These are phyloP conservation scores for Drosophila arizonae DNA, from an alignment of 1,140 invertebrate species.

Conservation along the genomic window DNA sequence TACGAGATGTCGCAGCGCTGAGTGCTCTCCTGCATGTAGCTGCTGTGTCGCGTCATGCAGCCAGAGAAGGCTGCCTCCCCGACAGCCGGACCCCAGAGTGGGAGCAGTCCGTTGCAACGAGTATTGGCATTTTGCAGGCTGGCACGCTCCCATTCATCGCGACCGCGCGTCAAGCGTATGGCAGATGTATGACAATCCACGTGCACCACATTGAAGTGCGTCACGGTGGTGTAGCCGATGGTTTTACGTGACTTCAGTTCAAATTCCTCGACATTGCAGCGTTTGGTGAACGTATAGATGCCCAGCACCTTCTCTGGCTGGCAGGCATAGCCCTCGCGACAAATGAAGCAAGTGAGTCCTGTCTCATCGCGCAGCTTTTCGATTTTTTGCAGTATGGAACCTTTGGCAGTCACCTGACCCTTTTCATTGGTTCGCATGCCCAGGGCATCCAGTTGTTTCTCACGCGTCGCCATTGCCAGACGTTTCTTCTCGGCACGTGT, in stretches of 20 bases:
- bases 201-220: slow-evolving; percentile 99
- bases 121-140: slow-evolving; percentile 99
- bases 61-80: slow-evolving; percentile 97
- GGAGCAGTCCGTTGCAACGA: slow-evolving; percentile 97
- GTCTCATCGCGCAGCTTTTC: slow-evolving; percentile 97
- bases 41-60: slow-evolving; percentile 94
- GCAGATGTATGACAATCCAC: slow-evolving; percentile 99
- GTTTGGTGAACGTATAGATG: slow-evolving; percentile 98
- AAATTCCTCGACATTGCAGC: slow-evolving; percentile 96
- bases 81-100: slow-evolving; percentile 97
- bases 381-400: slow-evolving; percentile 94
- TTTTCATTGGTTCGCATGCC: slow-evolving; percentile 98
- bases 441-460: slow-evolving; percentile 96
- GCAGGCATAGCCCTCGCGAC: slow-evolving; percentile 98
- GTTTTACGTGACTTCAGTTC: slow-evolving; percentile 93
- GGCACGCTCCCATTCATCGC: slow-evolving; percentile 99
- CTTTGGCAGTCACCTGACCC: slow-evolving; percentile 95
- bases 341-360: slow-evolving; percentile 98
- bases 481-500: slow-evolving; percentile 98
- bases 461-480: slow-evolving; percentile 97
- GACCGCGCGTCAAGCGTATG: slow-evolving; percentile 88
- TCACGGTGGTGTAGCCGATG: slow-evolving; percentile 95
- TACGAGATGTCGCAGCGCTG: slow-evolving; percentile 94
- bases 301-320: slow-evolving; percentile 96
- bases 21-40: slow-evolving; percentile 93